These are phyloP conservation scores for Natator depressus DNA, from an alignment of 2,113 vertebrate species.

Conservation along the genomic window DNA sequence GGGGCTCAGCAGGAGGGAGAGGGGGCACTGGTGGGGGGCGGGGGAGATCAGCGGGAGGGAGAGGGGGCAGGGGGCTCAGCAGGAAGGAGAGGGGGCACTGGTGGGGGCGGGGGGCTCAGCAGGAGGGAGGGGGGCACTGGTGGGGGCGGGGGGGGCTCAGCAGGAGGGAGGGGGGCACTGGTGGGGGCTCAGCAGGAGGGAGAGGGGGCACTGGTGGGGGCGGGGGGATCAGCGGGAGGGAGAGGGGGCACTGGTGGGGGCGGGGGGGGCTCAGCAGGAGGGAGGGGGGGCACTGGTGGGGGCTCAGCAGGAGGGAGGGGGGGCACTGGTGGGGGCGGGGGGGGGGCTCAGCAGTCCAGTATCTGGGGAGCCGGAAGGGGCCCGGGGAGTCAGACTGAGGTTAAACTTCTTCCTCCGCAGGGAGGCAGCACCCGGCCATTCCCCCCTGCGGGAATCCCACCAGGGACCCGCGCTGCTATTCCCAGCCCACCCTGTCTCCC, in stretches of 20 bases:
- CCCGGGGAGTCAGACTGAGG: background rate
- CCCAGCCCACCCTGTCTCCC: no score
- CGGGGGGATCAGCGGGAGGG: no score
- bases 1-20: background rate
- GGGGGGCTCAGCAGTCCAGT: background rate
- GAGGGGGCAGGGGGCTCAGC: background rate
- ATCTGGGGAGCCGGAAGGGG: background rate
- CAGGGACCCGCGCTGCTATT: background rate
- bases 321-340: background rate
- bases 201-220: no score
- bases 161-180: no score
- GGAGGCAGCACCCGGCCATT: background rate
- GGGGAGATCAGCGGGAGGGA: background rate
- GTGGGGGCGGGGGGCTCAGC: background rate
- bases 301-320: no score
- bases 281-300: background rate
- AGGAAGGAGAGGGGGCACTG: no score
- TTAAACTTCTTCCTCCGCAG: background rate
- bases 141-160: no score
- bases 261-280: background rate
- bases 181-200: no score
- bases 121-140: no score
- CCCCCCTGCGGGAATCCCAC: no score
- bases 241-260: no score
- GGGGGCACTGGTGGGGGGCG: background rate